Evolutionary conservation across 2,113 vertebrate species (phyloP), one percentile per base, ranked within the genome.

Genomic region (Lasiurus cinereus): DNA sequence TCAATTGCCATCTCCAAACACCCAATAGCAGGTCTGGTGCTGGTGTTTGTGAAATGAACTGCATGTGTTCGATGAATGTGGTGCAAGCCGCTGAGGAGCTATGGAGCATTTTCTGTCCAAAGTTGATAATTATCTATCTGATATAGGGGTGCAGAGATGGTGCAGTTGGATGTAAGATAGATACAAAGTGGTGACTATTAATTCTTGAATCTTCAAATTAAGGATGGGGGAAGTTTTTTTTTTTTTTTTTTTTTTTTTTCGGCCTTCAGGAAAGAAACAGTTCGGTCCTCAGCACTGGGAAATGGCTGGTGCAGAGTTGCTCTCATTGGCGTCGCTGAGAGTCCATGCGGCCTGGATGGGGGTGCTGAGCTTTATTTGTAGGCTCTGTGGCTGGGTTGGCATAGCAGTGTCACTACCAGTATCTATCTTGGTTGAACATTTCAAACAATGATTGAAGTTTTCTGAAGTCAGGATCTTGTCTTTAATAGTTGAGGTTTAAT

Each of bases 1-100:
- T 52, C 1, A 1, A 1, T 24, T 21, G 8, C 21, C 3, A 3
- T 2, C 48, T 11, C 6, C 11, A 33, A 86, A 36, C 11, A 8
- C 14, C 29, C n/a, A 19, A 0, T 4, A 10, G 6, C 3, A 0
- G 29, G 22, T 27, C 36, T 78, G 39, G 27, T 52, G 69, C 54
- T 94, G 52, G 10, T 39, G 13, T 83, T 43, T 69, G 31, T 31
- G 29, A 70, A 88, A 76, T 46, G 43, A 79, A 88, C 5, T 0
- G 4, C 6, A 4, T 9, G 19, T 27, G 2, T 19, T 72, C 33
- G 36, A 73, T 8, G 3, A 21, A 46, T 27, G 6, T 27, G 29
- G 10, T 48, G 3, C 0, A 4, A 76, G 67, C 22, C 13, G 19
- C 27, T 33, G 46, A 69, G 67, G 76, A n/a, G 27, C 33, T 31